phyloP scores from a whole-genome alignment of 2,888 invertebrate species.

The Dendrolimus houi region DNA sequence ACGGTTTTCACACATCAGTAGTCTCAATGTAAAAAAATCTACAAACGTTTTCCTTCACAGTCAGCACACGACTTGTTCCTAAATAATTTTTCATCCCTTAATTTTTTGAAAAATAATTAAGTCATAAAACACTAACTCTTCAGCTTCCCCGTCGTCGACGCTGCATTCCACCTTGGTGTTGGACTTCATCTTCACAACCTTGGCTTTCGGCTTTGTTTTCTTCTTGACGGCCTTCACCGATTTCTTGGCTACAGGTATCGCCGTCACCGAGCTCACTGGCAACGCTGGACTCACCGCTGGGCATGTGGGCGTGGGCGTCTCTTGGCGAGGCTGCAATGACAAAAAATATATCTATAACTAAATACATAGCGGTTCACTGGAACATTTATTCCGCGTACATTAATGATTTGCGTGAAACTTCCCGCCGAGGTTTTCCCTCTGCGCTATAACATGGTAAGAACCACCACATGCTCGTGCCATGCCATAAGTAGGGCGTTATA shows the following conservation, averaged over 20 bases:
- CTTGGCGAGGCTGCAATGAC: slow-evolving; percentile 40
- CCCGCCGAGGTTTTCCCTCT: too few species aligned
- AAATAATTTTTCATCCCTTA: too few species aligned
- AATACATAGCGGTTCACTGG: too few species aligned
- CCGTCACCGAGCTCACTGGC: slow-evolving; percentile 57
- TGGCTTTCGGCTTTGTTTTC: slow-evolving; percentile 37
- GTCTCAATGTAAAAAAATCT: too few species aligned
- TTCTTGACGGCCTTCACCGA: slow-evolving; percentile 39
- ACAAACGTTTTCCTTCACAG: too few species aligned
- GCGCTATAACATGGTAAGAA: too few species aligned
- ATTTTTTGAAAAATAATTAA: background rate
- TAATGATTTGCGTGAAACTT: too few species aligned
- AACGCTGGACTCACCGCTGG: slow-evolving; percentile 56
- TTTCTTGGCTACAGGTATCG: slow-evolving; percentile 40
- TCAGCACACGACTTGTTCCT: too few species aligned
- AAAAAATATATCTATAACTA: background rate
- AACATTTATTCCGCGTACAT: too few species aligned
- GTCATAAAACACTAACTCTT: slow-evolving; percentile 40
- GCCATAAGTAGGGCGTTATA: too few species aligned
- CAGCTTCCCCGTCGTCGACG: slow-evolving; percentile 36
- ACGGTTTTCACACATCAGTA: too few species aligned
- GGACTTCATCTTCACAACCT: slow-evolving; percentile 39
- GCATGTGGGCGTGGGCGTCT: slow-evolving; percentile 47
- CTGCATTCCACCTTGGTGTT: slow-evolving; percentile 34
- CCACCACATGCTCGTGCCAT: too few species aligned